Evolutionary conservation across 2,113 vertebrate species (phyloP).

Genomic region (Tenrec ecaudatus): DNA sequence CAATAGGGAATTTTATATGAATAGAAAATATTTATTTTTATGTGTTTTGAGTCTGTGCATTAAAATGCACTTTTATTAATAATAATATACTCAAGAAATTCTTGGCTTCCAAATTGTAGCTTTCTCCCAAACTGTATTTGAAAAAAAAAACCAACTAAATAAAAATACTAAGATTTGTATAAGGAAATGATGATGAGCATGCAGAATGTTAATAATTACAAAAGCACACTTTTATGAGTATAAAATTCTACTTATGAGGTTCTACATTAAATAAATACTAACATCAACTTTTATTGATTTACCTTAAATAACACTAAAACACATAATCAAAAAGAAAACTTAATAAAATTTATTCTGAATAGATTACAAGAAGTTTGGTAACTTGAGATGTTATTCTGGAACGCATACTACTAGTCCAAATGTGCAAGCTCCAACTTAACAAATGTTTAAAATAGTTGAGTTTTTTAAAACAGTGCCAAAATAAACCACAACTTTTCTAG

Average conservation of each 20-base stretch:
- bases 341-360: constrained; percentile 82
- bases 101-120: constrained; percentile 19
- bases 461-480: constrained; percentile 90
- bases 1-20: constrained; percentile 37
- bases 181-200: constrained; percentile 16
- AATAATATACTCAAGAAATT: constrained; percentile 32
- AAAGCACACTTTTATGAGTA: constrained; percentile 60
- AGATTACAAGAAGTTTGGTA: constrained; percentile 87
- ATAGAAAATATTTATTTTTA: constrained; percentile 39
- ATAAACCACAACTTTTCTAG: constrained; percentile 91
- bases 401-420: constrained; percentile 87
- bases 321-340: constrained; percentile 52
- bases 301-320: constrained; percentile 5
- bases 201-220: constrained; percentile 6
- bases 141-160: constrained; percentile 4
- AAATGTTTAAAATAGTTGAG: constrained; percentile 92
- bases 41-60: constrained; percentile 39
- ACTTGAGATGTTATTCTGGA: constrained; percentile 87
- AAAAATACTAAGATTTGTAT: constrained; percentile 31
- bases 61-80: constrained; percentile 58
- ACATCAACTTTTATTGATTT: constrained; percentile 70
- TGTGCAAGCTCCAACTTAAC: constrained; percentile 91
- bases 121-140: constrained; percentile 27
- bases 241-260: constrained; percentile 54
- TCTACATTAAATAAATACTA: constrained; percentile 45